A percentile compares a stretch with the other conserved stretches of the same genome.
Conservation (phyloP, 2,113 vertebrate species). For the Pholis gunnellus region DNA sequence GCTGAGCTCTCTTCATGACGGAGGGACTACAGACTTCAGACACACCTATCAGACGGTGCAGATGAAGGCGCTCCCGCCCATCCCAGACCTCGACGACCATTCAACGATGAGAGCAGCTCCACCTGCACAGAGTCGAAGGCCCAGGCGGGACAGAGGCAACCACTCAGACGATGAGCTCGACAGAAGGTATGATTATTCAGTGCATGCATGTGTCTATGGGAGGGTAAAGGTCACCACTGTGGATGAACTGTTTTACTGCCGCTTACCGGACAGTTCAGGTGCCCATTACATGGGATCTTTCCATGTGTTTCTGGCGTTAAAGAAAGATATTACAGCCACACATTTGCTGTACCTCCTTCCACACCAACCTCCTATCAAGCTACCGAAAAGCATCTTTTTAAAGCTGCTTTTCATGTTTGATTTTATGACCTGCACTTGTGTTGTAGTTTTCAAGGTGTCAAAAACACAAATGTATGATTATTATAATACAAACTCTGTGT, state of each 20-base stretch:
- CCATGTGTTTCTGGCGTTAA: background rate
- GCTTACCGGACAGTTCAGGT: background rate
- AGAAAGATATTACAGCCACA: background rate
- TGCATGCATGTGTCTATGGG: background rate
- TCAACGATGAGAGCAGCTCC: slow-evolving; percentile 83
- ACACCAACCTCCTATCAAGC: background rate
- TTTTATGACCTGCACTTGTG: background rate
- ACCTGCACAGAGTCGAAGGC: slow-evolving; percentile 75
- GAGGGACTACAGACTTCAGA: slow-evolving; percentile 87
- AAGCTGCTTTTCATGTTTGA: background rate
- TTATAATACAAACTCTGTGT: background rate
- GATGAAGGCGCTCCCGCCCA: slow-evolving; percentile 89
- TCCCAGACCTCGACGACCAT: slow-evolving; percentile 85
- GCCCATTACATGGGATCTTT: background rate
- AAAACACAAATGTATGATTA: background rate
- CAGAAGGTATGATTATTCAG: slow-evolving; percentile 68
- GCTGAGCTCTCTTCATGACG: slow-evolving; percentile 95
- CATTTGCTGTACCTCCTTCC: background rate
- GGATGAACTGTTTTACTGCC: background rate
- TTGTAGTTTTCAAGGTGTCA: background rate
- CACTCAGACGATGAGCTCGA: slow-evolving; percentile 78
- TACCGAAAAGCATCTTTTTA: background rate
- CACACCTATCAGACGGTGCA: slow-evolving; percentile 90
- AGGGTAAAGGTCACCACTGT: background rate
- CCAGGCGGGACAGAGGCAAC: slow-evolving; percentile 78